phyloP scores from a whole-genome alignment of 2,888 invertebrate genomes.

The Trachelus troglodyta region DNA sequence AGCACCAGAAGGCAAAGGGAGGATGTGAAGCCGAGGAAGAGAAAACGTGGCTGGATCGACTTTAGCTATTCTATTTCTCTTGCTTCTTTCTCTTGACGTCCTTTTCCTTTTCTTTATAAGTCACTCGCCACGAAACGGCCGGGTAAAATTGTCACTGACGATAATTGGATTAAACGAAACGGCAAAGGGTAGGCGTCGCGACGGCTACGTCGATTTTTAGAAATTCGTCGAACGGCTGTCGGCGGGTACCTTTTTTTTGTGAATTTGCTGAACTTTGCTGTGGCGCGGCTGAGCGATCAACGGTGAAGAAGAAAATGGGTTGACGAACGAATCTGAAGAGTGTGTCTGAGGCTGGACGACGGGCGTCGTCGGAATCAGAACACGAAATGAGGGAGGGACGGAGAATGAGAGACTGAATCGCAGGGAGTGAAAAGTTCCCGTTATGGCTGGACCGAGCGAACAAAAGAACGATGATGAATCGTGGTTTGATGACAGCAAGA shows the following conservation, averaged over 20 bases:
- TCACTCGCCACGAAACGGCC: neutral
- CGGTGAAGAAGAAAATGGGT: neutral
- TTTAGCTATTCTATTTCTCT: neutral
- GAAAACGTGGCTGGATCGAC: neutral
- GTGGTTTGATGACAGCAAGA: constrained; percentile 50
- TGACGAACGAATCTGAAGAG: neutral
- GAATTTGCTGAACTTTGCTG: neutral
- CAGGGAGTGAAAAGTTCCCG: neutral
- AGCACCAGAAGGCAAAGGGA: neutral
- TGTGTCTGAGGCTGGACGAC: neutral
- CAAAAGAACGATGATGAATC: constrained; percentile 54
- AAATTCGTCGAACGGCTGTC: neutral
- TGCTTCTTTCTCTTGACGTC: neutral
- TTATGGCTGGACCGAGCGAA: constrained; percentile 21
- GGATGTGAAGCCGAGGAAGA: neutral
- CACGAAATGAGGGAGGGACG: neutral
- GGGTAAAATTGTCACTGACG: neutral
- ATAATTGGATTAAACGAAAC: neutral
- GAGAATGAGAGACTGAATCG: neutral
- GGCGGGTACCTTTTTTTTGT: neutral
- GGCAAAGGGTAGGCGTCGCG: neutral
- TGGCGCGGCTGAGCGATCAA: no score
- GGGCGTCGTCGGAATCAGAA: neutral
- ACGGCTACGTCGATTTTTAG: neutral
- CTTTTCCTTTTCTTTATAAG: neutral